Base-by-base conservation (phyloP, 1,140 invertebrate genomes). In the Vanessa tameamea region DNA sequence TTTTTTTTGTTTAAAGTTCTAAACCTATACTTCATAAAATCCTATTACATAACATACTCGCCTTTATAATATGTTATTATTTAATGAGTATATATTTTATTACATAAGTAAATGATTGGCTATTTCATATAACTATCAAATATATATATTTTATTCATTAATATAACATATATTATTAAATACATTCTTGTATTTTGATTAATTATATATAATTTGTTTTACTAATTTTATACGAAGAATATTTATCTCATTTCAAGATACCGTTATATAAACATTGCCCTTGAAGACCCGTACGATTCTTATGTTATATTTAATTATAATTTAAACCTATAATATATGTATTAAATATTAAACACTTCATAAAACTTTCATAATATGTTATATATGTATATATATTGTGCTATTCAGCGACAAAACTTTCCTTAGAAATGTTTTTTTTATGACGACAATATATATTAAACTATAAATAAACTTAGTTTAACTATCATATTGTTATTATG, bases 21-120 rank as follows among this genome's bases (percentile, higher is more conserved):
- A 65, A 50, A 69, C 67, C 69, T 76, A 76, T 57, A 48, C 65
- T 31, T 67, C 37, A 57, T 61, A 61, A 61, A 61, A 37, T 37
- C 13, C 13, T 37, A 61, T 37, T 31, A 61, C 15, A 11, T 37
- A 31, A 61, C 15, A 11, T 37, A 31, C 23, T 43, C 26, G 57
- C 31, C 12, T 61, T 61, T 37, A 37, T 12, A 61, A 26, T 55
- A 55, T 55, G 16, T 16, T 51, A 51, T 51, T 5, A 15, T 51
- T 6, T 55, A 55, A 20, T 11, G 31, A 61, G 26, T 61, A 31
- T 37, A 26, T 53, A 16, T 57, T 23, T 57, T 57, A 23, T 23
- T 57, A 57, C 1, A 57, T 57, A 57, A 57, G 16, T 23, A 57
- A 50, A 50, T 6, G 20, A 57, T 23, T 23, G 23, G 23, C 20